phyloP scores from a whole-genome alignment of 1,140 invertebrate species.

The Zaprionus davidi region DNA sequence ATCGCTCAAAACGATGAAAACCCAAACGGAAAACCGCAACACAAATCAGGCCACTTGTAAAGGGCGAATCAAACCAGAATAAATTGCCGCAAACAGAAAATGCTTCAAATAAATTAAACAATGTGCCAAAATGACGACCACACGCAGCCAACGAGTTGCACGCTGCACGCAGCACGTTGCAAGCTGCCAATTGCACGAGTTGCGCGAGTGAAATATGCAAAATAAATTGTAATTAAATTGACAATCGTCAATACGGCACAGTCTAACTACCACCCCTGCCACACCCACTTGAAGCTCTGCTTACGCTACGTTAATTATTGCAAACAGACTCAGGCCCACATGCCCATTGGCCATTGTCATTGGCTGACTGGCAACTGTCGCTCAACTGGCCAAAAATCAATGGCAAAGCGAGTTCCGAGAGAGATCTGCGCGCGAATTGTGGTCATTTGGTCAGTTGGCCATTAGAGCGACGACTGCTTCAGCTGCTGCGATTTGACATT shows the following conservation, averaged over 20 bases:
- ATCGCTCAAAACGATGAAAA: background rate
- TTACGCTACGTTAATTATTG: slow-evolving; percentile 60
- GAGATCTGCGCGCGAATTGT: slow-evolving; percentile 44
- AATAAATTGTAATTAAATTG: slow-evolving; percentile 78
- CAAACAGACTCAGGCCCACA: slow-evolving; percentile 36
- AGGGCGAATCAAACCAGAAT: slow-evolving; percentile 36
- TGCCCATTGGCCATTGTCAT: slow-evolving; percentile 11
- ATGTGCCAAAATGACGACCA: slow-evolving; percentile 68
- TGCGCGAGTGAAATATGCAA: slow-evolving; percentile 52
- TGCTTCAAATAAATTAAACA: slow-evolving; percentile 74
- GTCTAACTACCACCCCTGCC: background rate
- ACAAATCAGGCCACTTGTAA: slow-evolving; percentile 56
- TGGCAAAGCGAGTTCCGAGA: slow-evolving; percentile 23
- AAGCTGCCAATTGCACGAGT: background rate
- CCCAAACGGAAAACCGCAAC: slow-evolving; percentile 51
- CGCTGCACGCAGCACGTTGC: slow-evolving; percentile 25
- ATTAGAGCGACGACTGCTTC: slow-evolving; percentile 39
- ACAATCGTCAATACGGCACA: slow-evolving; percentile 45
- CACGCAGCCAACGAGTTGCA: slow-evolving; percentile 42
- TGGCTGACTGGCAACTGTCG: slow-evolving; percentile 19
- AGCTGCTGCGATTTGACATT: slow-evolving; percentile 31
- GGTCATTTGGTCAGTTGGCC: slow-evolving; percentile 47
- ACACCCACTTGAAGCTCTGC: background rate
- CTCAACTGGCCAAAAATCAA: slow-evolving; percentile 53
- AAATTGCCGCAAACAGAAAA: slow-evolving; percentile 67